Percentiles rank a stretch among this genome's conserved stretches.
Conservation (phyloP, 2,797 vertebrate species). For the Cryptoprocta ferox region DNA sequence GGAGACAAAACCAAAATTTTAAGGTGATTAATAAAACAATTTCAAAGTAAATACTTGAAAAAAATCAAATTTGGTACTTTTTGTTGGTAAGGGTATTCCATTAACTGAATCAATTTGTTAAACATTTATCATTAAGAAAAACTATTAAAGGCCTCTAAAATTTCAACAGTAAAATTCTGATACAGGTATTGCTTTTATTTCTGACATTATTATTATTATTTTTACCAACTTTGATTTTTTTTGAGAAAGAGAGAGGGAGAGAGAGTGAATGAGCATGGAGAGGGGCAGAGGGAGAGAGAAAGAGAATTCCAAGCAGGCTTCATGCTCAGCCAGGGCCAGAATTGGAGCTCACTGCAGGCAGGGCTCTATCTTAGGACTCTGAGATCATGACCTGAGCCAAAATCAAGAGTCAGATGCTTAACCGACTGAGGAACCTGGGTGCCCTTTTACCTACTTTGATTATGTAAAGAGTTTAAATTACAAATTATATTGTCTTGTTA, state of each 20-base stretch:
- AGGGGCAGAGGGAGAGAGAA: no score
- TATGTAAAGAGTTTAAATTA: background rate
- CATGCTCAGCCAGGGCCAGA: no score
- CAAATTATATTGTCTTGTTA: background rate
- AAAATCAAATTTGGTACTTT: constrained; percentile 10
- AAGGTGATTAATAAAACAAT: constrained; percentile 21
- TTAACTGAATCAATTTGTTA: background rate
- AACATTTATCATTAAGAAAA: background rate
- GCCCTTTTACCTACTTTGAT: background rate
- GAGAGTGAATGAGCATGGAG: no score
- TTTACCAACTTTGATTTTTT: background rate
- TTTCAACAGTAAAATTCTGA: constrained; percentile 9
- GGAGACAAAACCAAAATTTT: background rate
- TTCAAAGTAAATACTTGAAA: background rate
- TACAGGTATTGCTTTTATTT: background rate
- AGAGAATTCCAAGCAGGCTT: no score
- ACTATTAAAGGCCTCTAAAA: background rate
- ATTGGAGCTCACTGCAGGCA: no score
- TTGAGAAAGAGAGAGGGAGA: no score
- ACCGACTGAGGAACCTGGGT: no score
- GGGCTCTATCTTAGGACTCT: no score
- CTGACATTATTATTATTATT: background rate
- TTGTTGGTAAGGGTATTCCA: background rate
- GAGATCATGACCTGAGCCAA: no score
- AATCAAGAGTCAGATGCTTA: no score